phyloP scores from a whole-genome alignment of 2,113 vertebrate species.

The Psephotus haematonotus region DNA sequence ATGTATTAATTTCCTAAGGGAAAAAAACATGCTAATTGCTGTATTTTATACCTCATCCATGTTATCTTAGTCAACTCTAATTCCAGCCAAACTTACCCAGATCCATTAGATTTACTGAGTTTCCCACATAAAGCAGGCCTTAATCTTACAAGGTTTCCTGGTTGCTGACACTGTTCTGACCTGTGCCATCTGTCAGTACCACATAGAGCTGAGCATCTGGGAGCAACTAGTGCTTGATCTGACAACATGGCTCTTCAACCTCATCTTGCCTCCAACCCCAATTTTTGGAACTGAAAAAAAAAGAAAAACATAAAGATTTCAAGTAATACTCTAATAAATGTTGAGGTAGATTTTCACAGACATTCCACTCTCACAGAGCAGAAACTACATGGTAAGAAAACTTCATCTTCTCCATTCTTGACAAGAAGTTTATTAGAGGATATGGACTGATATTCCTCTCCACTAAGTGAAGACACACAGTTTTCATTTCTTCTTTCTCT shows the following conservation, averaged over 20 bases:
- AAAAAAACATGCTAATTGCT: not conserved
- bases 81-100: not conserved
- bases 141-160: not conserved
- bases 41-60: not conserved
- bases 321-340: not conserved
- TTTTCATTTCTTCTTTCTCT: not conserved
- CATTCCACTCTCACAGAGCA: not conserved
- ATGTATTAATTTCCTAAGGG: not conserved
- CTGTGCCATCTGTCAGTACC: not conserved
- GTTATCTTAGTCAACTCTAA: not conserved
- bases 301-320: not conserved
- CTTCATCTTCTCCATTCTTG: not conserved
- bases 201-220: not conserved
- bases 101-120: not conserved
- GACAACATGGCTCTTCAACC: not conserved
- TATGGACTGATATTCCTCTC: not conserved
- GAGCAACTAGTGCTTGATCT: not conserved
- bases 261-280: not conserved
- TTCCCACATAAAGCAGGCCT: not conserved
- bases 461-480: not conserved
- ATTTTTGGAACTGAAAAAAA: not conserved
- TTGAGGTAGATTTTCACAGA: not conserved
- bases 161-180: not conserved
- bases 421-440: not conserved
- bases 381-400: not conserved